phyloP scores from a whole-genome alignment of 2,797 vertebrate species.

The Novumbra hubbsi region DNA sequence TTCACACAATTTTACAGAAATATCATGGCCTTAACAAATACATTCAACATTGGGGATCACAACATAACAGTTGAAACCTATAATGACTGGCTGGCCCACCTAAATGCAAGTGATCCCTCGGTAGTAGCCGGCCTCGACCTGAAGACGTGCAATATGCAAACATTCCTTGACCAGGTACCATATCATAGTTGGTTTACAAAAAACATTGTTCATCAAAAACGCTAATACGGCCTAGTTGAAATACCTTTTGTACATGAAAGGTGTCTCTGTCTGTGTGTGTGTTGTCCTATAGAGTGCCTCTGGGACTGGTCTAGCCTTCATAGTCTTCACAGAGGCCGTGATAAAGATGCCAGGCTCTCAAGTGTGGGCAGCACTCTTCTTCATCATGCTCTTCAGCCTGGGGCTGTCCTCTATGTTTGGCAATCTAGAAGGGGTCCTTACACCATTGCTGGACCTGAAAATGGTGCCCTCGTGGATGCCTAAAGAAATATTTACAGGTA shows the following conservation, averaged over 20 bases:
- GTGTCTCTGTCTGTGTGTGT: too few species aligned
- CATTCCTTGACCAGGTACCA: conserved; percentile 74
- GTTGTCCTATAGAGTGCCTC: too few species aligned
- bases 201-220: not conserved
- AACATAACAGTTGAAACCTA: conserved; percentile 64
- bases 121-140: conserved; percentile 57
- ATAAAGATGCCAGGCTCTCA: conserved; percentile 88
- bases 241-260: too few species aligned
- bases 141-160: conserved; percentile 63
- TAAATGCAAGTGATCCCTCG: conserved; percentile 54
- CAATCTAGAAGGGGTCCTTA: conserved; percentile 86
- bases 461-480: conserved; percentile 67
- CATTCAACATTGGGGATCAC: conserved; percentile 70
- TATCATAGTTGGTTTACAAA: not conserved
- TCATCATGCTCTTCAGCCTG: conserved; percentile 91
- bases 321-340: conserved; percentile 92
- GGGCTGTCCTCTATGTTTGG: conserved; percentile 95
- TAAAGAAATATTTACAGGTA: conserved; percentile 82
- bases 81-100: conserved; percentile 36
- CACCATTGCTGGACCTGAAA: conserved; percentile 82
- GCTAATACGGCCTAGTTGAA: too few species aligned
- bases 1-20: conserved; percentile 62
- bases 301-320: conserved; percentile 90
- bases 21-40: conserved; percentile 60
- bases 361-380: conserved; percentile 90